A percentile compares a stretch with the other conserved stretches of the same genome.
Conservation (phyloP, 1,140 invertebrate species). For the Tetragonula clypearis region DNA sequence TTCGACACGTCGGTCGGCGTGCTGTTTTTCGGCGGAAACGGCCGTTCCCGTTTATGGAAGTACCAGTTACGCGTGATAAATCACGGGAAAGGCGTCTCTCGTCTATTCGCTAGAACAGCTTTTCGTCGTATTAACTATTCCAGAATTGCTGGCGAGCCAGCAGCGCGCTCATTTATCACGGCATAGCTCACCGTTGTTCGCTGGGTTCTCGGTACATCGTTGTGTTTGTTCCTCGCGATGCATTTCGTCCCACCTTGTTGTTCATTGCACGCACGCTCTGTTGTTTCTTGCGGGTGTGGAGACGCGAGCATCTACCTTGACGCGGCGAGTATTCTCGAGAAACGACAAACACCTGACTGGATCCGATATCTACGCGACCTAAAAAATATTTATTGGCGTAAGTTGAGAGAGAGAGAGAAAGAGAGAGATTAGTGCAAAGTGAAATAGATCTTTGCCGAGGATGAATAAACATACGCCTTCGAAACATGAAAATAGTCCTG, state of each 20-base stretch:
- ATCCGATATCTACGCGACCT: background rate
- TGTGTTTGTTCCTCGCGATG: background rate
- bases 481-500: too few species aligned
- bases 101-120: slow-evolving; percentile 25
- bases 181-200: background rate
- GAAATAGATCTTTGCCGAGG: too few species aligned
- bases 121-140: slow-evolving; percentile 35
- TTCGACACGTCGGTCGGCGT: background rate
- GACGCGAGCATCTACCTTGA: too few species aligned
- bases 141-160: background rate
- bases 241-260: background rate
- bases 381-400: background rate
- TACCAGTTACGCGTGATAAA: slow-evolving; percentile 19
- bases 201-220: background rate
- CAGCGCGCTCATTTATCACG: slow-evolving; percentile 18
- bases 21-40: slow-evolving; percentile 4
- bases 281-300: background rate
- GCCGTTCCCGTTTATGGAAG: background rate
- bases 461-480: too few species aligned
- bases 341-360: too few species aligned
- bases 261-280: background rate
- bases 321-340: background rate
- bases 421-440: too few species aligned
- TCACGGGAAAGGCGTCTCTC: slow-evolving; percentile 17
- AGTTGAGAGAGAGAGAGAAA: too few species aligned